Evolutionary conservation across 1,140 invertebrate genomes (phyloP).

Genomic region (Triops longicaudatus): DNA sequence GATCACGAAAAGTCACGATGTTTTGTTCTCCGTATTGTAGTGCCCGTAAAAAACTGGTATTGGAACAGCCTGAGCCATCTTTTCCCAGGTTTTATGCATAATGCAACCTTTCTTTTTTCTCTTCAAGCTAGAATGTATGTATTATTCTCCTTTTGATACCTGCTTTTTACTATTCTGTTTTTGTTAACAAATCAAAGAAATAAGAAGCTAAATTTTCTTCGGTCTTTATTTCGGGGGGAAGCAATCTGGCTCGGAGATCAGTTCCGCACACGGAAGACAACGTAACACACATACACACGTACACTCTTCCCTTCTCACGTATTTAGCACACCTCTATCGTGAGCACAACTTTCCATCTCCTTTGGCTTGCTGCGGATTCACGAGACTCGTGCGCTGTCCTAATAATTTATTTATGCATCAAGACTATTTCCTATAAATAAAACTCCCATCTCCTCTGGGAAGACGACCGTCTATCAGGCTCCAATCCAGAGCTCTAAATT

Average conservation of each 20-base stretch:
- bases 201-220: not conserved
- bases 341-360: not conserved
- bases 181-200: not conserved
- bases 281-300: not conserved
- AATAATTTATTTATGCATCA: constrained; percentile 16
- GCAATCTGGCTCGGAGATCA: not conserved
- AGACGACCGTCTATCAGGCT: no score
- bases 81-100: not conserved
- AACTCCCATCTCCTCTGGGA: not conserved
- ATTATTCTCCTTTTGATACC: no score
- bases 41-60: not conserved
- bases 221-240: not conserved
- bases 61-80: not conserved
- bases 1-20: not conserved
- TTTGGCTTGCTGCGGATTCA: not conserved
- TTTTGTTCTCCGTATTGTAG: not conserved
- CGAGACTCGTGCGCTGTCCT: not conserved
- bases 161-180: not conserved
- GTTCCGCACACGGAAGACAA: not conserved
- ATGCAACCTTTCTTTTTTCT: no score
- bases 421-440: constrained; percentile 16
- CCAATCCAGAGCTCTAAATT: no score
- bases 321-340: no score
- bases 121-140: no score
- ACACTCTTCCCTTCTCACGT: no score